Evolutionary conservation across 2,113 vertebrate genomes (phyloP).

Genomic region (Cacatua alba): DNA sequence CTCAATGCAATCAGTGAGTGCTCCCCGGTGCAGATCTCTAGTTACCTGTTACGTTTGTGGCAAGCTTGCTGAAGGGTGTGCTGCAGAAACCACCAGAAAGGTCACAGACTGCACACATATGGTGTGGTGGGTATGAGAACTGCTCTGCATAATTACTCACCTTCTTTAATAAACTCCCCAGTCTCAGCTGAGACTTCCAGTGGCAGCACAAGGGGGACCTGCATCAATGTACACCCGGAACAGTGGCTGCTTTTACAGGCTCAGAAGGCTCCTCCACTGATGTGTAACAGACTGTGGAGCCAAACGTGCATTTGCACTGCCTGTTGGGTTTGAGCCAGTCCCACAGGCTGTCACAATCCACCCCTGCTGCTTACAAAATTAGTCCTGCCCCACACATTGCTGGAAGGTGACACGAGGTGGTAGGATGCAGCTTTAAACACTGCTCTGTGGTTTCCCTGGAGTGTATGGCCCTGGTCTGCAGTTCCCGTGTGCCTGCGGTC

Average conservation of each 20-base stretch:
- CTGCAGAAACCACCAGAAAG: constrained; percentile 21
- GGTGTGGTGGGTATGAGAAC: background rate
- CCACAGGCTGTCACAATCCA: background rate
- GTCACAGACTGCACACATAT: background rate
- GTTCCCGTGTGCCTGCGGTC: rapidly evolving
- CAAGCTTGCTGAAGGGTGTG: background rate
- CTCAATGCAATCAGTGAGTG: background rate
- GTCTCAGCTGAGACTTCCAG: constrained; percentile 13
- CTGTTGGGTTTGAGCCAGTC: background rate
- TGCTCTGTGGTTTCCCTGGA: background rate
- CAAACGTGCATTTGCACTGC: background rate
- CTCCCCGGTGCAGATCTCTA: background rate
- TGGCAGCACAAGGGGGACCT: background rate
- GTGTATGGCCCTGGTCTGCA: background rate
- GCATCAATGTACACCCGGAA: background rate
- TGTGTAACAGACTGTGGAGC: background rate
- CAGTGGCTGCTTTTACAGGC: background rate
- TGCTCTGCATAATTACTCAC: constrained; percentile 53
- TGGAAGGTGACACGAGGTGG: background rate
- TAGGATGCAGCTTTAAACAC: background rate
- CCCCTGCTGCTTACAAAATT: constrained; percentile 23
- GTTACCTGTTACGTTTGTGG: background rate
- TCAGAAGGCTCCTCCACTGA: background rate
- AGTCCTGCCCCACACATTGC: background rate
- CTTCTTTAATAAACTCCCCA: constrained; percentile 39